Evolutionary conservation across 2,113 vertebrate genomes (phyloP), one percentile per base, ranked within the genome.

Genomic region (Emydura subglobosa): DNA sequence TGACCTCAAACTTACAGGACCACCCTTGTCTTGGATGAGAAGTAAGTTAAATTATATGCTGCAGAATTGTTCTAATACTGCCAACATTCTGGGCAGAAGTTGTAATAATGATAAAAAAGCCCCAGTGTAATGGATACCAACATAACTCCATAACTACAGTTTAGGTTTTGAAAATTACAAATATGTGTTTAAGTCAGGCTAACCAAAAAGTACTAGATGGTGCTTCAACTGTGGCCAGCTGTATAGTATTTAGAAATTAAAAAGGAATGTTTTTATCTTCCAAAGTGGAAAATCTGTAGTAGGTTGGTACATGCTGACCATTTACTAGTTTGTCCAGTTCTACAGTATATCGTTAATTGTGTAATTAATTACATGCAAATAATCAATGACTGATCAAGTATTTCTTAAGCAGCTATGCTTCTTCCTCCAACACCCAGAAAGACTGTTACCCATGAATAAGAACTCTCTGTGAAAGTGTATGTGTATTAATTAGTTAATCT

Each of bases 1-100:
- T 94, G 94, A 97, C 93, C 94, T 95, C 0, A 5, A 91, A 80
- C 44, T 92, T 50, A 88, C n/a, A 29, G 42, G 89, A 85, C 94
- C 88, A 84, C 86, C 76, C 42, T 22, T 34, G 82, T 34, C 57
- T 95, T 93, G 55, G 88, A 94, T 72, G 84, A 1, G 74, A 96
- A 82, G 87, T 95, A 95, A 95, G 88, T 94, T 86, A 95, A 97
- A 97, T 97, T 97, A 54, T n/a, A 95, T 1, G 4, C 83, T 93
- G 83, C 86, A 88, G 47, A 59, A 42, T 44, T 81, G 85, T 79
- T 87, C 76, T 82, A 90, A 87, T 79, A 42, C 47, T 89, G 84
- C 96, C 93, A 90, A 29, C 59, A 2, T 90, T 44, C 82, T 9
- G 21, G 82, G 84, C 49, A 87, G 53, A 93, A 92, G 82, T 21